These are phyloP conservation scores for Indicator maculatus DNA, from an alignment of 2,113 vertebrate genomes.

Conservation along the genomic window DNA sequence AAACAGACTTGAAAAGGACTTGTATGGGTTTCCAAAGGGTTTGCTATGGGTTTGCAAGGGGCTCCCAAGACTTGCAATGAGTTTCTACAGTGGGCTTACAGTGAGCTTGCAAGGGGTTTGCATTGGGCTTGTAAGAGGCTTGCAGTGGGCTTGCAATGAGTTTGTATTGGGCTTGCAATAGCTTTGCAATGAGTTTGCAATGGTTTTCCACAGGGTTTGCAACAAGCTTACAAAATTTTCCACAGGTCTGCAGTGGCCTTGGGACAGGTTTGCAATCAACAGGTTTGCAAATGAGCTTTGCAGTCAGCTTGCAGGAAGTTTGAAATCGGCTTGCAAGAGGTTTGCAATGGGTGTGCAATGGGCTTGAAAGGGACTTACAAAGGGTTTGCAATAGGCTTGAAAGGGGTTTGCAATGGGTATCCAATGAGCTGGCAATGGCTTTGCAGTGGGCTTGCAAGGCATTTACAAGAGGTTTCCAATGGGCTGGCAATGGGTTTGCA, in stretches of 20 bases:
- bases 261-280: too few species aligned
- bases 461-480: not conserved
- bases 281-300: too few species aligned
- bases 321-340: not conserved
- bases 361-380: not conserved
- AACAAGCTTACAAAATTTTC: too few species aligned
- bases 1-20: fast-evolving
- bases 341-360: not conserved
- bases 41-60: not conserved
- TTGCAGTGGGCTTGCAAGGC: not conserved
- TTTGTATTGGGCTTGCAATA: fast-evolving
- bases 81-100: too few species aligned
- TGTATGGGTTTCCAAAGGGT: not conserved
- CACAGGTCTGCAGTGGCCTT: not conserved
- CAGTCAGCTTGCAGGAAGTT: not conserved
- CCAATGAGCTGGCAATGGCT: not conserved
- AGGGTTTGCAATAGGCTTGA: fast-evolving
- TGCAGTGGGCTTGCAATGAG: not conserved
- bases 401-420: not conserved
- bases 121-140: not conserved
- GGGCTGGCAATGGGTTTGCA: not conserved
- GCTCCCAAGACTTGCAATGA: not conserved
- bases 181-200: not conserved
- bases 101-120: not conserved
- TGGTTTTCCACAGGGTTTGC: too few species aligned